phyloP scores from a whole-genome alignment of 2,888 invertebrate genomes.

The Pseudococcus viburni region DNA sequence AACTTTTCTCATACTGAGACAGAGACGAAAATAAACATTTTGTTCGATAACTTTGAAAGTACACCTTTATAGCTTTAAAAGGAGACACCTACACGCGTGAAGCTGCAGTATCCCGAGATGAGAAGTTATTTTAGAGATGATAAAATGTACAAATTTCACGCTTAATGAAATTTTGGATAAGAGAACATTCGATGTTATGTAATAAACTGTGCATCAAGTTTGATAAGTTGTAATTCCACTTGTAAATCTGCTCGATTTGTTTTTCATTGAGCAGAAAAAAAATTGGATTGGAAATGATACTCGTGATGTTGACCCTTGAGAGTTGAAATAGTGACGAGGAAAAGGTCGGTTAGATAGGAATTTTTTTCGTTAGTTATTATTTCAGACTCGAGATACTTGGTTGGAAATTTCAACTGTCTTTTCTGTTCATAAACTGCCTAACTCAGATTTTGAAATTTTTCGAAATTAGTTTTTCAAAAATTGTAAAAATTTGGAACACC shows the following conservation, averaged over 20 bases:
- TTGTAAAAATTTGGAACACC: no score
- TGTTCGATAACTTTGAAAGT: background rate
- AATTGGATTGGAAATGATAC: background rate
- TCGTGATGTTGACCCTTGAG: no score
- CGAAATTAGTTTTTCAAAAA: no score
- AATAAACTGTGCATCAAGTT: background rate
- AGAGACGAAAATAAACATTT: background rate
- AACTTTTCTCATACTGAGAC: no score
- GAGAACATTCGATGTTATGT: background rate
- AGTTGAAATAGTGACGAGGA: no score
- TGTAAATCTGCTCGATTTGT: background rate
- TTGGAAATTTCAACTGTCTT: no score
- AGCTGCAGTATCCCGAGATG: background rate
- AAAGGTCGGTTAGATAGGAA: no score
- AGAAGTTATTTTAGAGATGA: background rate
- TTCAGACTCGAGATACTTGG: no score
- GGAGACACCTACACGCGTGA: background rate
- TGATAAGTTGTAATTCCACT: background rate
- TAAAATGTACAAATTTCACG: background rate
- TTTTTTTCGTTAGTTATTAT: no score
- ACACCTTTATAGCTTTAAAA: no score
- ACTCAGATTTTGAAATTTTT: no score
- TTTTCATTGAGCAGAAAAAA: background rate
- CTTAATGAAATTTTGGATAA: background rate
- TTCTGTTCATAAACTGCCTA: no score